Evolutionary conservation across 1,140 invertebrate genomes (phyloP), one percentile per base, ranked within the genome.

Genomic region (Chrysomallon squamiferum): DNA sequence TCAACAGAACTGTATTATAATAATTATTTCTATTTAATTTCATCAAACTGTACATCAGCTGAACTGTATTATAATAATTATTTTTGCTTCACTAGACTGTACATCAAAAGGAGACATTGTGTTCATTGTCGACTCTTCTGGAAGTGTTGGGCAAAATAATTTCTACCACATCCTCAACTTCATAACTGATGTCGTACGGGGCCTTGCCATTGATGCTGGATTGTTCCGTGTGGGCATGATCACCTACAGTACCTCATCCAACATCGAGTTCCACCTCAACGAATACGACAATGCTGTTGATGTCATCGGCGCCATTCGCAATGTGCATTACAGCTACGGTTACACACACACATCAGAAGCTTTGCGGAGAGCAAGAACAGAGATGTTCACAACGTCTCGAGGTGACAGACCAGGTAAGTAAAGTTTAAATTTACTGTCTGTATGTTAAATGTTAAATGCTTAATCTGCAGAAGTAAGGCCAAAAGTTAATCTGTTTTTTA

Each of bases 121-220:
- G 4, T 81, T 84, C 61, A 58, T 84, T 15, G 45, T 84, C 52
- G 82, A 84, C 54, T 74, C 76, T 0, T 83, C 80, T 52, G 79
- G 78, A 7, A 81, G 79, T 57, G 76, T 84, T 6, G 78, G 80
- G 22, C 62, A 67, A 35, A 64, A 71, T 6, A 76, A 81, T 54
- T 84, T 82, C 65, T 62, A 71, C 35, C 65, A 72, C 29, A 66
- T 80, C 9, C 68, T 77, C 6, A 79, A 78, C 65, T 84, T 84
- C 59, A 78, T 78, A 1, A 72, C 69, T 27, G 22, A 54, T 2
- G 68, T 71, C n/a, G 59, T 82, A 6, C 54, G 62, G 1, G 68
- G 73, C 9, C 66, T 82, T 2, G 75, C 77, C 25, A 73, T 84
- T 57, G 77, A 81, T 22, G 69, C 63, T 22, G 80, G 79, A 15